phyloP scores from a whole-genome alignment of 2,797 vertebrate species.

The Glossophaga mutica region DNA sequence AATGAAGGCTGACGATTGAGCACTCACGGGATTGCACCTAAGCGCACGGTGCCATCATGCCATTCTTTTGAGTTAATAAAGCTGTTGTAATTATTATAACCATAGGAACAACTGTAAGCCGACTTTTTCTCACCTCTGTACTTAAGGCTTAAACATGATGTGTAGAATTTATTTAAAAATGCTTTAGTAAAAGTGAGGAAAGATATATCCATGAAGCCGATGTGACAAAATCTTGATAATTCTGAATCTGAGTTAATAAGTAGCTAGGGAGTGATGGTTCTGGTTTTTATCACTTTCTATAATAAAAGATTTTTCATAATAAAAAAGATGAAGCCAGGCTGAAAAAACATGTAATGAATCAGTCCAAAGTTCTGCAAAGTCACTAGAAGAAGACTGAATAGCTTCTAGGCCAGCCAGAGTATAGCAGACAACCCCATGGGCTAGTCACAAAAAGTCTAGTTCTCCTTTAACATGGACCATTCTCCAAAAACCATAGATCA shows the following conservation, averaged over 20 bases:
- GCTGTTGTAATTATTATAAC: not conserved
- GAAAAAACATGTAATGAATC: not conserved
- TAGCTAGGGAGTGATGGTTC: not conserved
- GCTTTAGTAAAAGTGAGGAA: not conserved
- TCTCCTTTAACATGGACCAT: not conserved
- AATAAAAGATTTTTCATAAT: not conserved
- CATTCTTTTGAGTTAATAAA: not conserved
- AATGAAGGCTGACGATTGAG: not conserved
- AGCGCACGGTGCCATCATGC: not conserved
- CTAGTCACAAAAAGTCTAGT: not conserved
- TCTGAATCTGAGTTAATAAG: not conserved
- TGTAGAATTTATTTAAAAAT: not conserved
- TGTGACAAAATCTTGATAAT: not conserved
- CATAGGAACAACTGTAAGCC: not conserved
- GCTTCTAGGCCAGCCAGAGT: not conserved
- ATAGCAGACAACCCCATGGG: not conserved
- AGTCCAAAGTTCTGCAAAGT: not conserved
- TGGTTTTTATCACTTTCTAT: not conserved
- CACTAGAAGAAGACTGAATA: not conserved
- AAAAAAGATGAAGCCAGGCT: not conserved
- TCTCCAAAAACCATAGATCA: not conserved
- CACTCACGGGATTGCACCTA: not conserved
- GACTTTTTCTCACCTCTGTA: not conserved
- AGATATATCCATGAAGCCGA: not conserved
- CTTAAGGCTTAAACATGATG: not conserved